Percentiles rank a stretch among this genome's conserved stretches.
These are phyloP conservation scores for Ditylenchus weischeri DNA, from an alignment of 2,888 invertebrate genomes.

Conservation along the genomic window DNA sequence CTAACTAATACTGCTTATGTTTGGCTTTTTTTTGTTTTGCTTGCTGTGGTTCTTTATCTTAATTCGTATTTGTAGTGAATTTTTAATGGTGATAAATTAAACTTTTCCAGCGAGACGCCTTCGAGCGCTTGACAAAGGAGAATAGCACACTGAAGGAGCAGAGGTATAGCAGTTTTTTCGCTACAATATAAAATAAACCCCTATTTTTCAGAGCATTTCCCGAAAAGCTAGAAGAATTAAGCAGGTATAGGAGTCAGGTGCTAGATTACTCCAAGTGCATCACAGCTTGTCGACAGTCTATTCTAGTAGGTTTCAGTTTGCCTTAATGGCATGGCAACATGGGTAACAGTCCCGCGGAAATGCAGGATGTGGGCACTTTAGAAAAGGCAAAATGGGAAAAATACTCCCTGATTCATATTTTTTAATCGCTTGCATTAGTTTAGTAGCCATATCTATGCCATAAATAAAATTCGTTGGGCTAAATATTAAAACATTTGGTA, in stretches of 20 bases:
- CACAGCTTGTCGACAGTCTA: slow-evolving; percentile 51
- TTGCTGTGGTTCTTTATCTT: no score
- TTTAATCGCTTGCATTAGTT: no score
- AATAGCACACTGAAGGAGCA: slow-evolving; percentile 49
- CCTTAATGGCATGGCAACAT: no score
- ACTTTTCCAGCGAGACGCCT: slow-evolving; percentile 48
- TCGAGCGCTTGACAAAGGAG: slow-evolving; percentile 53
- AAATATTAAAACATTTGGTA: no score
- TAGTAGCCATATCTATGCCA: no score
- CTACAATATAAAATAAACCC: not conserved
- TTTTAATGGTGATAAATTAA: no score
- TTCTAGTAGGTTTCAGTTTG: slow-evolving; percentile 34
- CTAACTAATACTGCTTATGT: no score
- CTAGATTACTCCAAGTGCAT: slow-evolving; percentile 57
- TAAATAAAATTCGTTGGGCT: no score
- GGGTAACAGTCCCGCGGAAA: no score
- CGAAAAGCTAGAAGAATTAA: slow-evolving; percentile 55
- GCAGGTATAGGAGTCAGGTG: slow-evolving; percentile 47
- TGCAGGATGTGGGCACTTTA: slow-evolving; percentile 1
- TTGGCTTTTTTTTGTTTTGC: no score
- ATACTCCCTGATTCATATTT: no score
- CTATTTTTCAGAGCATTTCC: slow-evolving; percentile 40
- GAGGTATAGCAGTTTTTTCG: slow-evolving; percentile 18
- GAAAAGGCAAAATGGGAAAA: slow-evolving; percentile 7
- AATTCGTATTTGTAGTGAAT: no score